Evolutionary conservation across 2,113 vertebrate species (phyloP).

Genomic region (Odobenus rosmarus): DNA sequence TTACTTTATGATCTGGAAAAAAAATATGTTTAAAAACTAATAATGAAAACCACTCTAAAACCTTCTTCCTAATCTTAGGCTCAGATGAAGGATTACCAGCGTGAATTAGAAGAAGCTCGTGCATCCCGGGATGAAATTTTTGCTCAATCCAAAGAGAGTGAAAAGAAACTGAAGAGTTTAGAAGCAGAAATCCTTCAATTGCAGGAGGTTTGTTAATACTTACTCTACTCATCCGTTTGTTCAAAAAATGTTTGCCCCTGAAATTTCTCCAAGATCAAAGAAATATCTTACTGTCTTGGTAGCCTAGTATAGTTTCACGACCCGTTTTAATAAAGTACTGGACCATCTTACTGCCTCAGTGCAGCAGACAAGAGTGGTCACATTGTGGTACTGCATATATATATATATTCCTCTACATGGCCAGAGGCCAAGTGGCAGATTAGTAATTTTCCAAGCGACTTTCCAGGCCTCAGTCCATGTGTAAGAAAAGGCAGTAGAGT

Average conservation of each 20-base stretch:
- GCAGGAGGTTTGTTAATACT: constrained; percentile 90
- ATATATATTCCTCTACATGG: not conserved
- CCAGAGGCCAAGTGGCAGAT: not conserved
- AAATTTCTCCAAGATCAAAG: not conserved
- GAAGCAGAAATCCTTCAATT: constrained; percentile 98
- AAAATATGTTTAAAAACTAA: not conserved
- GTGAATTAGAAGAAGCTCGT: constrained; percentile 96
- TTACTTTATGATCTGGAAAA: not conserved
- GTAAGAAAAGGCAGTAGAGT: not conserved
- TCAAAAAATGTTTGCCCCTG: not conserved
- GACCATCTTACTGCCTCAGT: not conserved
- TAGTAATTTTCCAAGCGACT: not conserved
- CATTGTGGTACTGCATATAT: not conserved
- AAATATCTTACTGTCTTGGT: not conserved
- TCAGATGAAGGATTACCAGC: constrained; percentile 98
- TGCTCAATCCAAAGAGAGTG: constrained; percentile 96
- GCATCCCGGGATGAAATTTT: constrained; percentile 98
- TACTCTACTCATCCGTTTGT: not conserved
- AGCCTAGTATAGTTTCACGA: not conserved
- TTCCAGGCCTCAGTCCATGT: not conserved
- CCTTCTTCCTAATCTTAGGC: constrained; percentile 83
- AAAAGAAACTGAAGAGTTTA: constrained; percentile 96
- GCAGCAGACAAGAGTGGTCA: not conserved
- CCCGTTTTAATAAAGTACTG: not conserved
- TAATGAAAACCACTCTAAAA: not conserved